These are phyloP conservation scores for Thymelicus acteon DNA, from an alignment of 2,888 invertebrate genomes.

Conservation along the genomic window DNA sequence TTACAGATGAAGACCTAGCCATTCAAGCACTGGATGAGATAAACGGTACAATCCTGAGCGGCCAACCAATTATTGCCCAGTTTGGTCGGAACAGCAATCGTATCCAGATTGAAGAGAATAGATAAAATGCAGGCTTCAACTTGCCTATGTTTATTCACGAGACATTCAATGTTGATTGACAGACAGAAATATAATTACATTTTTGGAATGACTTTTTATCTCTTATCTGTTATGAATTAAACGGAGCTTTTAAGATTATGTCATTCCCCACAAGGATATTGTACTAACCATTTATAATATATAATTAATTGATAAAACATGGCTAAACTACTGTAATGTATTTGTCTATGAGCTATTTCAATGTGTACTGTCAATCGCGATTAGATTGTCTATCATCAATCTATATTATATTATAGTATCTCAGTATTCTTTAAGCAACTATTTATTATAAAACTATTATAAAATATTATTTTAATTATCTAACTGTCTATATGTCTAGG, in stretches of 20 bases:
- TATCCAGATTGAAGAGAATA: slow-evolving; percentile 49
- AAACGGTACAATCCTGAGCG: slow-evolving; percentile 80
- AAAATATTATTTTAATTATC: slow-evolving; percentile 9
- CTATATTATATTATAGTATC: slow-evolving; percentile 9
- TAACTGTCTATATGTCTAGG: slow-evolving; percentile 31
- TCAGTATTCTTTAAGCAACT: slow-evolving; percentile 17
- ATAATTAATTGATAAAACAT: no score
- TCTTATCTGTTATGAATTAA: no score
- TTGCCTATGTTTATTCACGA: background rate
- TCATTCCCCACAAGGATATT: no score
- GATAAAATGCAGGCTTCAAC: slow-evolving; percentile 43
- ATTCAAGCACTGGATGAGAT: slow-evolving; percentile 76
- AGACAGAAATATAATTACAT: background rate
- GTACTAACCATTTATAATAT: no score
- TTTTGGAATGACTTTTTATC: background rate
- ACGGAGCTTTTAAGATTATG: no score
- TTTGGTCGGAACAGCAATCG: slow-evolving; percentile 65
- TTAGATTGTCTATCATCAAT: background rate
- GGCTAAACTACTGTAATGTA: no score
- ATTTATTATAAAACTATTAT: slow-evolving; percentile 30
- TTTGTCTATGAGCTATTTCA: background rate
- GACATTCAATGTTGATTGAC: slow-evolving; percentile 3
- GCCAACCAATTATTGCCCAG: slow-evolving; percentile 77
- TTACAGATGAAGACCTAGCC: slow-evolving; percentile 75
- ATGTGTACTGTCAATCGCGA: background rate